Evolutionary conservation across 1,140 invertebrate species (phyloP).

Genomic region (Neodiprion pinetum): DNA sequence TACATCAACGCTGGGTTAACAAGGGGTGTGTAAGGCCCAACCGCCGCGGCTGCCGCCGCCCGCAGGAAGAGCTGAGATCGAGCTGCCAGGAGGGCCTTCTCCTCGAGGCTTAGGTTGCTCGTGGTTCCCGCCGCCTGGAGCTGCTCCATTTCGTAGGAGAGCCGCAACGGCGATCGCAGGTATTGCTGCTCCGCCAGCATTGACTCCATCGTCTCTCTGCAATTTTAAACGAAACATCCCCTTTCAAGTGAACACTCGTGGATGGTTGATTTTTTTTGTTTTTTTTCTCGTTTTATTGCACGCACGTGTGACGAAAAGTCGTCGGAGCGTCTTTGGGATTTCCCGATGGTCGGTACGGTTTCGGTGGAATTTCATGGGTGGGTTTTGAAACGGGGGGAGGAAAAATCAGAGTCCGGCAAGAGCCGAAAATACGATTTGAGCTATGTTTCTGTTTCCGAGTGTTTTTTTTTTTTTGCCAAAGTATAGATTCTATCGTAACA

Average conservation of each 20-base stretch:
- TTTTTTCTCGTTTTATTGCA: not conserved
- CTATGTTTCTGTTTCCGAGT: too few species aligned
- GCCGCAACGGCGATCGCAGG: slow-evolving; percentile 72
- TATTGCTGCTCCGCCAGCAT: slow-evolving; percentile 82
- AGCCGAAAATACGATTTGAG: too few species aligned
- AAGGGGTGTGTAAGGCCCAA: slow-evolving; percentile 63
- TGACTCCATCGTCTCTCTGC: slow-evolving; percentile 83
- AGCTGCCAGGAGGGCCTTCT: slow-evolving; percentile 76
- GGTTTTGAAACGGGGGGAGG: too few species aligned
- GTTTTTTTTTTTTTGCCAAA: too few species aligned
- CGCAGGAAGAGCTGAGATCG: slow-evolving; percentile 72
- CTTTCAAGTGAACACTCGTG: slow-evolving; percentile 37
- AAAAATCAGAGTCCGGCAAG: too few species aligned
- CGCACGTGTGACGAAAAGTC: too few species aligned
- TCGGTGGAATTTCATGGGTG: too few species aligned
- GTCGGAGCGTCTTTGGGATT: too few species aligned
- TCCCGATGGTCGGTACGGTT: too few species aligned
- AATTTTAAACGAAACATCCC: slow-evolving; percentile 55
- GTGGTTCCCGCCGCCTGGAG: slow-evolving; percentile 61
- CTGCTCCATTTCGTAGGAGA: slow-evolving; percentile 76
- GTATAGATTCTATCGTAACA: too few species aligned
- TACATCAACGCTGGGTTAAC: slow-evolving; percentile 58
- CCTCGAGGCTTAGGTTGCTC: slow-evolving; percentile 75
- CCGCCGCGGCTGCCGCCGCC: slow-evolving; percentile 69
- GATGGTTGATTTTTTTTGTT: slow-evolving; percentile 26